Conservation (phyloP, 2,113 vertebrate genomes). For the Ictidomys tridecemlineatus region DNA sequence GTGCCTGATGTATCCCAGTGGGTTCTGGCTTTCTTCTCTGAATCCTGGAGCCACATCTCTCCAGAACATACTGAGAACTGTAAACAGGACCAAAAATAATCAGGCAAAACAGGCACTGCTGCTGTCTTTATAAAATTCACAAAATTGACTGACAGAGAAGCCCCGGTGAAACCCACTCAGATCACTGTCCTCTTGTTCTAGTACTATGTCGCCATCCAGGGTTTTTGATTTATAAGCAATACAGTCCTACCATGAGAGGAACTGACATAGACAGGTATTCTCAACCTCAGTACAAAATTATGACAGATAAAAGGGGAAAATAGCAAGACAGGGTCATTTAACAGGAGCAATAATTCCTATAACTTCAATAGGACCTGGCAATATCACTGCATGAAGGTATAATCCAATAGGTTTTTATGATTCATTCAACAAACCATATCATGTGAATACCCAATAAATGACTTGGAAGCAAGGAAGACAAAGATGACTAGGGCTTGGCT, state of each 20-base stretch:
- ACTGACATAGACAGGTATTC: not conserved
- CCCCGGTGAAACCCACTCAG: not conserved
- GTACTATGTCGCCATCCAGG: not conserved
- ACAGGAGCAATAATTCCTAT: not conserved
- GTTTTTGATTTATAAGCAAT: conserved; percentile 1
- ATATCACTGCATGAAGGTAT: not conserved
- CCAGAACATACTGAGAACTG: not conserved
- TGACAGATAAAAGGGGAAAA: not conserved
- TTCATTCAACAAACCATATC: not conserved
- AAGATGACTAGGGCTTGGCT: not conserved
- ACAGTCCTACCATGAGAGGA: not conserved
- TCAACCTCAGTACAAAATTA: not conserved
- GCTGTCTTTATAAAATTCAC: not conserved
- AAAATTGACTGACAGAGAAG: not conserved
- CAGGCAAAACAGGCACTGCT: not conserved
- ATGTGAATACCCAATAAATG: not conserved
- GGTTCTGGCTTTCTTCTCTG: not conserved
- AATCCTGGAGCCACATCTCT: not conserved
- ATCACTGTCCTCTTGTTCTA: not conserved
- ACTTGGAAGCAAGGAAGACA: not conserved
- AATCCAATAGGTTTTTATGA: conserved; percentile 16
- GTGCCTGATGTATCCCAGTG: fast-evolving
- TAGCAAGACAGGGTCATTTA: not conserved
- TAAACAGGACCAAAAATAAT: not conserved
- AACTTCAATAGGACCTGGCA: not conserved